Conservation (phyloP, 2,113 vertebrate genomes). For the Pedionomus torquatus region DNA sequence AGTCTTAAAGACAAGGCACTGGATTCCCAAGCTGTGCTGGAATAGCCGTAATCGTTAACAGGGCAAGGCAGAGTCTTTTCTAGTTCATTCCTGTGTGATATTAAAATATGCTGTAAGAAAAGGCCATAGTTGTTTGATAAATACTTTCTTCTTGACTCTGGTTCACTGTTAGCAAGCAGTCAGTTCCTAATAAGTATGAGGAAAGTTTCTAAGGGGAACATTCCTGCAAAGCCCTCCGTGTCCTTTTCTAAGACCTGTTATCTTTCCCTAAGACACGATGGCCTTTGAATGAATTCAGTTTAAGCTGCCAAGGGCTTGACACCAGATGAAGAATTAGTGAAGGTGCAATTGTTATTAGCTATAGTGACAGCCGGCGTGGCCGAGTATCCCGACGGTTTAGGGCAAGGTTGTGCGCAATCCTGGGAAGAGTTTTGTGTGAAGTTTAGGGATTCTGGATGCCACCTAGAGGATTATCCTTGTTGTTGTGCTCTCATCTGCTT, state of each 20-base stretch:
- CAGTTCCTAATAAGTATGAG: fast-evolving
- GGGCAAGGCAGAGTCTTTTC: neutral
- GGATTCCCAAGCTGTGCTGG: neutral
- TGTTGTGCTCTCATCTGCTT: neutral
- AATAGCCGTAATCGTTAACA: neutral
- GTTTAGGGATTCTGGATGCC: slow-evolving; percentile 5
- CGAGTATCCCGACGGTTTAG: fast-evolving
- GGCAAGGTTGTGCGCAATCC: fast-evolving
- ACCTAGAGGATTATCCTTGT: slow-evolving; percentile 26
- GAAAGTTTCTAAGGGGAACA: neutral
- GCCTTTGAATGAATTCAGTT: neutral
- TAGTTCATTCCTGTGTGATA: neutral
- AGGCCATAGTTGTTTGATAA: neutral
- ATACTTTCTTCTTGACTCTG: neutral
- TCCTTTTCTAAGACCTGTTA: neutral
- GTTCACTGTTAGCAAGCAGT: neutral
- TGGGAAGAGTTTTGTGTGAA: fast-evolving
- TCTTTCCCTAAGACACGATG: neutral
- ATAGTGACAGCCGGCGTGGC: fast-evolving
- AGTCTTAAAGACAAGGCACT: neutral
- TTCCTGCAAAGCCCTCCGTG: neutral
- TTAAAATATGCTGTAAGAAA: neutral
- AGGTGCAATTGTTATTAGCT: neutral
- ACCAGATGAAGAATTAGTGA: neutral
- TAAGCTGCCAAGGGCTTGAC: neutral